Evolutionary conservation across 1,140 invertebrate species (phyloP), one percentile per base, ranked within the genome.

Genomic region (Drosophila nannoptera): DNA sequence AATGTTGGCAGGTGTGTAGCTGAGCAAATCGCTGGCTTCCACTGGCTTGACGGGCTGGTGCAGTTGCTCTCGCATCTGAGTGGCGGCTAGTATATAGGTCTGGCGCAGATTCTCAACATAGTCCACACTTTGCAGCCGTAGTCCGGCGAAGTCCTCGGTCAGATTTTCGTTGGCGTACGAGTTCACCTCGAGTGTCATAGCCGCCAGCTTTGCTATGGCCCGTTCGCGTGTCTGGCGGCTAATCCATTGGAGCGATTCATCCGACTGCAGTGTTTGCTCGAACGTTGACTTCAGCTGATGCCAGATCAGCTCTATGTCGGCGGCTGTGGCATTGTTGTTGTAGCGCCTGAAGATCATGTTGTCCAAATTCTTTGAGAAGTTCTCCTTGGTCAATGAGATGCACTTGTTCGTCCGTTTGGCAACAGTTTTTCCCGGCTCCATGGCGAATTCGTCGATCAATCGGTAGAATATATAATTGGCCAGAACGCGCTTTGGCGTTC

Each of bases 1-100:
- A 6, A 87, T 77, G 45, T 88, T 88, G 46, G 72, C 80, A 0
- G 83, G 87, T 5, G 87, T 80, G 6, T 73, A 88, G n/a, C 83
- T 82, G 0, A 88, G 65, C 7, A 69, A 6, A 11, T 73, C 55
- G 2, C 73, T 73, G 2, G 67, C 73, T 42, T 88, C 78, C 7
- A 84, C 9, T 0, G 82, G 76, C n/a, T 77, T 71, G 14, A 73
- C 68, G 0, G 74, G 67, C 29, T 74, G 8, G 52, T 83, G 54
- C 7, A 88, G 61, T 33, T 48, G 50, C 4, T 68, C 54, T 0
- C 71, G 60, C 8, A n/a, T 7, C 31, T 77, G 50, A 2, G 42
- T 54, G 1, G 69, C 52, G 1, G 33, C 4, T 31, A 56, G 9
- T 2, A 69, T n/a, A 0, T 12, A 11, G 0, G 49, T 53, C 33